phyloP scores from a whole-genome alignment of 2,797 vertebrate genomes.

The Crocodylus rhombifer region DNA sequence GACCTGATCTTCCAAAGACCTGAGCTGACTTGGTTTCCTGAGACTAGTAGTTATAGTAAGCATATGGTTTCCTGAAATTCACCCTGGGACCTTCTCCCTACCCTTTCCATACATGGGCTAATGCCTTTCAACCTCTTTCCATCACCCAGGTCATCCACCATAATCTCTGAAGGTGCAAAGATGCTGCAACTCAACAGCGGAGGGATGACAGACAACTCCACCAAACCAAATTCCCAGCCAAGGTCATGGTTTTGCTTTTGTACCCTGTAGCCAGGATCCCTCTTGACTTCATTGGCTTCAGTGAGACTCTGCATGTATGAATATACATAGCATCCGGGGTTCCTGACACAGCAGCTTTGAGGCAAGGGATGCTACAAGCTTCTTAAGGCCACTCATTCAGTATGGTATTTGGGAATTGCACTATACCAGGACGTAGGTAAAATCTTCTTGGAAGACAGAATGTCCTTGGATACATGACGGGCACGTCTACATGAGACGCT shows the following conservation, averaged over 20 bases:
- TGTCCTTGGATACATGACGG: background rate
- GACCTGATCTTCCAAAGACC: background rate
- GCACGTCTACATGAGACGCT: too few relatives aligned
- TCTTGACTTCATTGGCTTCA: background rate
- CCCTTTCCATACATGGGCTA: too few relatives aligned
- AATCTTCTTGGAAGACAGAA: background rate
- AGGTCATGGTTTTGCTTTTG: background rate
- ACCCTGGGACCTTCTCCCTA: too few relatives aligned
- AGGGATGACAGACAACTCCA: rapidly evolving
- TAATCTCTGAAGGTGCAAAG: rapidly evolving
- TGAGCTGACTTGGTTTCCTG: too few relatives aligned
- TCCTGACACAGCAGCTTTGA: rapidly evolving
- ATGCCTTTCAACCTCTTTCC: background rate
- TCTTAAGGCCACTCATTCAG: background rate
- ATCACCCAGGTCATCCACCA: background rate
- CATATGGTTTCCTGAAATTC: too few relatives aligned
- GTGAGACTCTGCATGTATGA: rapidly evolving
- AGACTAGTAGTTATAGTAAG: too few relatives aligned
- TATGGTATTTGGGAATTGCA: background rate
- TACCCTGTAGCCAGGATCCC: background rate
- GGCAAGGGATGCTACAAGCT: background rate
- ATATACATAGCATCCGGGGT: rapidly evolving
- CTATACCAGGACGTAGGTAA: background rate
- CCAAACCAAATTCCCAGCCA: rapidly evolving
- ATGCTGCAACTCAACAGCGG: rapidly evolving